These are phyloP conservation scores for Trissoscelio sp. DNA, from an alignment of 2,888 invertebrate genomes.

Conservation along the genomic window DNA sequence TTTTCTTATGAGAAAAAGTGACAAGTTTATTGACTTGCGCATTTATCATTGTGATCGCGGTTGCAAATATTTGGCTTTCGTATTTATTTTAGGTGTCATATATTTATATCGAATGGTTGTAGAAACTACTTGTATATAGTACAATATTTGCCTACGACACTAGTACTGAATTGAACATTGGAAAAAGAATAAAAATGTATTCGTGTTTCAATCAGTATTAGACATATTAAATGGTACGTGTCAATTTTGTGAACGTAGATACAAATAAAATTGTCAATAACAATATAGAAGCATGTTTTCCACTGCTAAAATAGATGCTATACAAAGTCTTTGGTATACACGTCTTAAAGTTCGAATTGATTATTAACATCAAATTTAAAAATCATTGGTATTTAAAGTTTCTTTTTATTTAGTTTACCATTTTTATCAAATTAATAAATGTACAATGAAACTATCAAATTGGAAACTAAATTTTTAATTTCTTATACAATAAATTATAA, in stretches of 20 bases:
- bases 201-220: conserved; percentile 55
- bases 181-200: conserved; percentile 20
- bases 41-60: background rate
- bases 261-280: conserved; percentile 61
- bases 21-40: conserved; percentile 9
- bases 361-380: background rate
- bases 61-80: conserved; percentile 9
- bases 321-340: conserved; percentile 33
- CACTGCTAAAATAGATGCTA: conserved; percentile 19
- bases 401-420: background rate
- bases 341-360: background rate
- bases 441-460: too few relatives aligned
- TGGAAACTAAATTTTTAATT: too few relatives aligned
- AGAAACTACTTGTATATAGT: conserved; percentile 45
- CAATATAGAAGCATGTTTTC: conserved; percentile 47
- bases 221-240: conserved; percentile 41
- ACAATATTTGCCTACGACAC: conserved; percentile 41
- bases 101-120: conserved; percentile 24
- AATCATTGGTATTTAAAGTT: background rate
- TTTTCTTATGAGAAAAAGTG: background rate
- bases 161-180: conserved; percentile 48
- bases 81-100: conserved; percentile 26
- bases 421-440: too few relatives aligned
- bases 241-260: conserved; percentile 63
- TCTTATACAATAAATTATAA: too few relatives aligned